Conservation (phyloP, 2,797 vertebrate genomes). For the Acanthurus lineatus region DNA sequence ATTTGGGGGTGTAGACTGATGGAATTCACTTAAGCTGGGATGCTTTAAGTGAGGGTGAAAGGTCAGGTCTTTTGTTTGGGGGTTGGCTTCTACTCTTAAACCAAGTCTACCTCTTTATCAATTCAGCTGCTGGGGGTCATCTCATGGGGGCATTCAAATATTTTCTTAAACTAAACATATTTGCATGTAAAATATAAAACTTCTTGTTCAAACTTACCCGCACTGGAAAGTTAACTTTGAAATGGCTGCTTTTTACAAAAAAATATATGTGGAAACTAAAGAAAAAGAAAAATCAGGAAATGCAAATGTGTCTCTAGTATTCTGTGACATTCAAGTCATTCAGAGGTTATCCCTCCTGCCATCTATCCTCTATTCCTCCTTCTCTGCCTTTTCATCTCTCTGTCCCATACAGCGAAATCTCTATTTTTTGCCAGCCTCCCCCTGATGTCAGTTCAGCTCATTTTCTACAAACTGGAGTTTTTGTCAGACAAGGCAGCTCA, state of each 20-base stretch:
- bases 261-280: too few relatives aligned
- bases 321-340: slow-evolving; percentile 30
- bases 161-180: background rate
- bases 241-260: background rate
- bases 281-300: too few relatives aligned
- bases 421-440: slow-evolving; percentile 36
- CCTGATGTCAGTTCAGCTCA: slow-evolving; percentile 44
- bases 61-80: slow-evolving; percentile 76
- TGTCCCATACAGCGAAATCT: slow-evolving; percentile 30
- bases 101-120: slow-evolving; percentile 12
- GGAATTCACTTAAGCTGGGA: slow-evolving; percentile 75
- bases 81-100: slow-evolving; percentile 11
- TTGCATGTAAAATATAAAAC: background rate
- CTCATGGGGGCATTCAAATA: background rate
- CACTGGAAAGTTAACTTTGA: background rate
- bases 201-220: too few relatives aligned
- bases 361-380: slow-evolving; percentile 7
- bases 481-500: slow-evolving; percentile 36
- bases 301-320: background rate
- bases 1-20: slow-evolving; percentile 41
- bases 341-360: slow-evolving; percentile 32
- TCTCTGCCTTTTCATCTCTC: background rate
- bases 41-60: slow-evolving; percentile 66
- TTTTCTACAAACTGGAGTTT: slow-evolving; percentile 38
- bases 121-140: background rate